phyloP scores from a whole-genome alignment of 2,113 vertebrate genomes.

The Archocentrus centrarchus region DNA sequence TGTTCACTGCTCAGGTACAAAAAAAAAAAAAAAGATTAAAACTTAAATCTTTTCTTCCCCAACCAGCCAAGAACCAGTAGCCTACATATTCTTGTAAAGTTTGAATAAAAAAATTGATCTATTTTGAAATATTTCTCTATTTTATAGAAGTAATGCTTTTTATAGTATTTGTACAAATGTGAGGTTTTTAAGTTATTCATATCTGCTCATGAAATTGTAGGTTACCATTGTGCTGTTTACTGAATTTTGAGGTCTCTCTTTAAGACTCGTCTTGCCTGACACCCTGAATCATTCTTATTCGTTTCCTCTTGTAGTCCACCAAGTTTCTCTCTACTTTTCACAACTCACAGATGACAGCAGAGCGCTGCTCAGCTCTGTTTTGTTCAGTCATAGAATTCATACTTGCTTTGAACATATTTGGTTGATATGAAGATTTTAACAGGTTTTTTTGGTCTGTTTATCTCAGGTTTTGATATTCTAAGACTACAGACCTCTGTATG shows the following conservation, averaged over 20 bases:
- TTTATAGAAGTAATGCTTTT: constrained; percentile 79
- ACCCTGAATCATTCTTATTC: constrained; percentile 58
- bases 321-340: constrained; percentile 27
- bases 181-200: constrained; percentile 77
- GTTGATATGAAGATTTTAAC: constrained; percentile 52
- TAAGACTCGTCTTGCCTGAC: constrained; percentile 40
- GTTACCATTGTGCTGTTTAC: constrained; percentile 52
- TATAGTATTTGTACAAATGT: constrained; percentile 78
- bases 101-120: constrained; percentile 71
- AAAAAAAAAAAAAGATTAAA: not conserved
- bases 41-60: constrained; percentile 34
- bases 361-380: constrained; percentile 47
- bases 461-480: constrained; percentile 77
- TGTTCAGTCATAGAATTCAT: constrained; percentile 33
- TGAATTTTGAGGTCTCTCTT: constrained; percentile 19
- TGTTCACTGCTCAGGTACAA: constrained; percentile 76
- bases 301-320: constrained; percentile 62
- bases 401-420: constrained; percentile 57
- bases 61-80: constrained; percentile 67
- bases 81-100: constrained; percentile 74
- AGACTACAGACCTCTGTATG: constrained; percentile 67
- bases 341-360: constrained; percentile 11
- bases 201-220: constrained; percentile 52
- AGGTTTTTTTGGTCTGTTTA: constrained; percentile 67
- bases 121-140: constrained; percentile 80